Conservation (phyloP, 2,113 vertebrate species). For the Tiliqua scincoides region DNA sequence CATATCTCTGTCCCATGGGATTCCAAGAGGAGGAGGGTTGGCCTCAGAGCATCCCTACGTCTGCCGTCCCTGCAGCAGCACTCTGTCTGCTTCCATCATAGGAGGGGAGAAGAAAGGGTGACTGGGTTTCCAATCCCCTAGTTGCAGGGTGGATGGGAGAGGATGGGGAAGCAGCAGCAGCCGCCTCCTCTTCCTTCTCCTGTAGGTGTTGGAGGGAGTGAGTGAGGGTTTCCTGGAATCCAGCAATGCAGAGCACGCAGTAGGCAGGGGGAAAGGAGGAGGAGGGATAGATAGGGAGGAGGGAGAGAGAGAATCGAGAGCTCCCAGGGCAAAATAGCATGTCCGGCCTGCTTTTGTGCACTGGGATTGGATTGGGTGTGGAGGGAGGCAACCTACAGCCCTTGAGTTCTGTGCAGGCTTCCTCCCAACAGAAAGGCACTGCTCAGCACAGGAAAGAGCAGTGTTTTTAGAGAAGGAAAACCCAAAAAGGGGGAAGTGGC, state of each 20-base stretch:
- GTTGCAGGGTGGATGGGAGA: neutral
- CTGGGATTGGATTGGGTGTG: neutral
- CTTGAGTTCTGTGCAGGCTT: neutral
- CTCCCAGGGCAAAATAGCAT: constrained; percentile 53
- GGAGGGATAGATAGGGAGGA: constrained; percentile 3
- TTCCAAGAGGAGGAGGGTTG: neutral
- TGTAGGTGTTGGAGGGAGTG: constrained; percentile 42
- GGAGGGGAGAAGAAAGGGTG: neutral
- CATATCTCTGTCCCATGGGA: too few relatives aligned
- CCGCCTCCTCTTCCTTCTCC: neutral
- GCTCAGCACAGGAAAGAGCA: too few relatives aligned
- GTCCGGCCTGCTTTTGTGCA: constrained; percentile 55
- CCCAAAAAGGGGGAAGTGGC: neutral
- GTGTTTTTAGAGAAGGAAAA: neutral
- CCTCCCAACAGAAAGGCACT: neutral
- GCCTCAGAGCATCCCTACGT: neutral
- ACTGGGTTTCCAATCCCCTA: too few relatives aligned
- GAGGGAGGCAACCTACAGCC: neutral
- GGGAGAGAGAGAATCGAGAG: neutral
- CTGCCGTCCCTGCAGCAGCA: too few relatives aligned
- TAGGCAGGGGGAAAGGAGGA: constrained; percentile 4
- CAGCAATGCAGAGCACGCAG: constrained; percentile 20
- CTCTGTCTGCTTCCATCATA: accelerated
- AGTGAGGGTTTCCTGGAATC: constrained; percentile 60
- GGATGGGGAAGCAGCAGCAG: neutral